Evolutionary conservation across 2,888 invertebrate species (phyloP), one percentile per base, ranked within the genome.

Genomic region (Drosophila heteroneura): DNA sequence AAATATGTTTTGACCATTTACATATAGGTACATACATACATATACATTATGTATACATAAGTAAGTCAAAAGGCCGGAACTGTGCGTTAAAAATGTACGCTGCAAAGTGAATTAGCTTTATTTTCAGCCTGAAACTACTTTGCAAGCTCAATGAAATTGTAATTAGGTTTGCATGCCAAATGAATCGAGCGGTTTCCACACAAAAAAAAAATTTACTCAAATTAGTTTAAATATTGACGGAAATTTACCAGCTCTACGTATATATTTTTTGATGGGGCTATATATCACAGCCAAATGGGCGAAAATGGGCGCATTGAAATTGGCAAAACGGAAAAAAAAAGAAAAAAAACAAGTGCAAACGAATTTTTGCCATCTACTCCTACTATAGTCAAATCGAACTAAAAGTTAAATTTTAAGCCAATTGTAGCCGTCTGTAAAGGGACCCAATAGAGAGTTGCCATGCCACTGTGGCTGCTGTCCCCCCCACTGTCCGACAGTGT

Each of bases 111-210:
- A 83, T 79, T 85, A 76, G 78, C 80, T 77, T 60, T 65, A 61
- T 73, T 72, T 74, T 59, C 60, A 65, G 22, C 28, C 41, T 30
- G 60, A 69, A 75, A 77, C 65, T 71, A 69, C 51, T 80, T 80
- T 72, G 60, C 60, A 72, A 76, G 71, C 73, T 72, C 69, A 85
- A 88, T 85, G 75, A 82, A 85, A 85, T 74, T 71, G 72, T 85
- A 85, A 85, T 85, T 85, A 85, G 81, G 75, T 88, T 85, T 85
- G 88, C 85, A 85, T 85, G 62, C 33, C 67, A 85, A 85, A 85
- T 88, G 81, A 78, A 77, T 85, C 88, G 76, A 85, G 85, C 79
- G 83, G 88, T 69, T 76, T 69, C 58, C 72, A 44, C 10, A 33
- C 30, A 51, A 22, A 35, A 28, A 56, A 22, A 52, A 32, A 35